Conservation (phyloP, 2,113 vertebrate genomes). For the Synchiropus splendidus region DNA sequence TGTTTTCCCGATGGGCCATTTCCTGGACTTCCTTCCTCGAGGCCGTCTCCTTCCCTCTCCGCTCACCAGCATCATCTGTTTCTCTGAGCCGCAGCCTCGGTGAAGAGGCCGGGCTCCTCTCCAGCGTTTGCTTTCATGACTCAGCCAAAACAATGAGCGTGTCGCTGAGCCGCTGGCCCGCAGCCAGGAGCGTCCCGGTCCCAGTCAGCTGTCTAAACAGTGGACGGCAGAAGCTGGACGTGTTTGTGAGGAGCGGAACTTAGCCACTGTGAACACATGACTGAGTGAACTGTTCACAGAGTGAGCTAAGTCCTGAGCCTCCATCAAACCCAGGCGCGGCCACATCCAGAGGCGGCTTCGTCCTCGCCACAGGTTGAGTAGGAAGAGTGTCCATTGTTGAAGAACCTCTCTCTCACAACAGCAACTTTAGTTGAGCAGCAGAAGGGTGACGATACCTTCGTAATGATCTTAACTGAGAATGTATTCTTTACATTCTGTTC, state of each 20-base stretch:
- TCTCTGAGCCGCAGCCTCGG: too few species aligned
- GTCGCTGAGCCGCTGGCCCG: too few species aligned
- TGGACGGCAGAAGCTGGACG: slow-evolving; percentile 8
- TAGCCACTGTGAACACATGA: slow-evolving; percentile 82
- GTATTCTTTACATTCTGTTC: too few species aligned
- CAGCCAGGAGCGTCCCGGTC: too few species aligned
- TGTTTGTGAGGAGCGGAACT: slow-evolving; percentile 75
- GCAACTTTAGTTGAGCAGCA: too few species aligned
- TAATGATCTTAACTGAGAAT: too few species aligned
- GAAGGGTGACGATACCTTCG: too few species aligned
- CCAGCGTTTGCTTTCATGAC: not conserved
- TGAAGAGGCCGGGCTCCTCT: slow-evolving; percentile 5
- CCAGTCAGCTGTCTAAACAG: slow-evolving; percentile 14
- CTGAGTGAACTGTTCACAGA: slow-evolving; percentile 75
- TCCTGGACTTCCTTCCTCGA: slow-evolving; percentile 60
- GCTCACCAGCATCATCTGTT: not conserved
- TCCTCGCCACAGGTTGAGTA: too few species aligned
- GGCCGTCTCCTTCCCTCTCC: slow-evolving; percentile 8
- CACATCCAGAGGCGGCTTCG: not conserved
- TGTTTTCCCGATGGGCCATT: slow-evolving; percentile 55
- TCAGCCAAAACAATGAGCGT: too few species aligned
- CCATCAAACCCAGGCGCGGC: slow-evolving; percentile 39
- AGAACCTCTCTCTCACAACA: too few species aligned
- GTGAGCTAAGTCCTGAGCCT: slow-evolving; percentile 77
- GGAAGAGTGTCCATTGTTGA: too few species aligned